Evolutionary conservation across 1,140 invertebrate genomes (phyloP).

Genomic region (Drosophila funebris): DNA sequence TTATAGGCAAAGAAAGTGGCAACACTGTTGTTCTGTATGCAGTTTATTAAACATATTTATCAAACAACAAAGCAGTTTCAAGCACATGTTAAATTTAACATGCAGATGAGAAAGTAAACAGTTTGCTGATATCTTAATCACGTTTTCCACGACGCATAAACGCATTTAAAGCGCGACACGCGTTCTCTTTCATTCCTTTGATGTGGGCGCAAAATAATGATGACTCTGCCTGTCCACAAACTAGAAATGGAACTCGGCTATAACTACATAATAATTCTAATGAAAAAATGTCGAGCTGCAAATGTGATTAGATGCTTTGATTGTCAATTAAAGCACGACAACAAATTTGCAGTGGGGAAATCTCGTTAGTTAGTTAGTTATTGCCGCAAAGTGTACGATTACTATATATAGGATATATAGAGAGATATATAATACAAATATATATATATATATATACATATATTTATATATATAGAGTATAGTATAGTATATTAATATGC

Average conservation of each 20-base stretch:
- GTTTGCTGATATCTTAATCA: neutral
- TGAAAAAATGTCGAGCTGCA: conserved; percentile 80
- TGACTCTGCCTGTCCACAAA: conserved; percentile 25
- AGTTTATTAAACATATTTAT: no score
- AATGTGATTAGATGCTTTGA: conserved; percentile 80
- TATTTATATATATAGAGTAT: neutral
- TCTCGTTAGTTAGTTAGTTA: conserved; percentile 53
- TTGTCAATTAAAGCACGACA: conserved; percentile 79
- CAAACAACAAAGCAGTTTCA: no score
- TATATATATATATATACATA: conserved; percentile 21
- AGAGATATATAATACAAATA: conserved; percentile 1
- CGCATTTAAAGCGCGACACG: conserved; percentile 34
- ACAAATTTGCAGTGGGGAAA: conserved; percentile 67
- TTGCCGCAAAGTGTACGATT: conserved; percentile 4
- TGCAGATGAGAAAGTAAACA: no score
- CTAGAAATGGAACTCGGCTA: conserved; percentile 8
- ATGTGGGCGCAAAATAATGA: conserved; percentile 69
- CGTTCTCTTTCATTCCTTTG: conserved; percentile 65
- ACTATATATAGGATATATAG: conserved; percentile 10
- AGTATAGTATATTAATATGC: conserved; percentile 25
- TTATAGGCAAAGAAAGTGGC: no score
- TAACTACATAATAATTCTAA: conserved; percentile 81
- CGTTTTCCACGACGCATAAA: conserved; percentile 18
- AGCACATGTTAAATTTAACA: no score
- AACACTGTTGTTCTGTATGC: no score